Evolutionary conservation across 2,113 vertebrate species (phyloP).

Genomic region (Lutjanus erythropterus): DNA sequence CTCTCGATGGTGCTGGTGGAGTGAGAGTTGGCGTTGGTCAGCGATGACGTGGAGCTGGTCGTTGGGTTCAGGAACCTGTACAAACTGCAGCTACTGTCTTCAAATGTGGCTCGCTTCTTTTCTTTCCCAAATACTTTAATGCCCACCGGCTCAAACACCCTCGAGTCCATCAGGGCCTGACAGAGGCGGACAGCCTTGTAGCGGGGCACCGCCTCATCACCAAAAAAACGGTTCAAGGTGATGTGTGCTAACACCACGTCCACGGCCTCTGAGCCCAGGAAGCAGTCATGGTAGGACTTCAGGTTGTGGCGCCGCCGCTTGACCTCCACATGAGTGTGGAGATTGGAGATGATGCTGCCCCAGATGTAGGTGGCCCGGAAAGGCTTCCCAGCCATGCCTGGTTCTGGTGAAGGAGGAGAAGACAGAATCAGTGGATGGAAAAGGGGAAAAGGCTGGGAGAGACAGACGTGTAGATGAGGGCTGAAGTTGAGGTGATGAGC

Average conservation of each 20-base stretch:
- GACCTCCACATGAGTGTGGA: constrained; percentile 92
- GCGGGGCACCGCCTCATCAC: constrained; percentile 92
- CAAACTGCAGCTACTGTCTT: constrained; percentile 94
- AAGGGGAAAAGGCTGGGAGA: not conserved
- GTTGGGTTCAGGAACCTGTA: constrained; percentile 89
- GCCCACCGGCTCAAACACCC: constrained; percentile 94
- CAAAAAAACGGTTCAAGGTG: constrained; percentile 93
- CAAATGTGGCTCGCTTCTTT: constrained; percentile 89
- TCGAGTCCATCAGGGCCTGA: constrained; percentile 95
- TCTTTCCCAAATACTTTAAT: constrained; percentile 93
- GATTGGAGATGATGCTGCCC: constrained; percentile 94
- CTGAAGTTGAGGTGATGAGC: not conserved
- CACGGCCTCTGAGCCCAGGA: constrained; percentile 95
- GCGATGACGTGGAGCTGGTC: constrained; percentile 2
- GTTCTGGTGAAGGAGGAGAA: constrained; percentile 75
- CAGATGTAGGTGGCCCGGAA: constrained; percentile 96
- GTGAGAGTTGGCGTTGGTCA: constrained; percentile 61
- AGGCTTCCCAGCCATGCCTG: constrained; percentile 91
- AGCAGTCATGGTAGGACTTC: constrained; percentile 93
- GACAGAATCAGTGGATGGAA: constrained; percentile 11
- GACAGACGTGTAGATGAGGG: not conserved
- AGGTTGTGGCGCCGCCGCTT: constrained; percentile 94
- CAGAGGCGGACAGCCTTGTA: constrained; percentile 94
- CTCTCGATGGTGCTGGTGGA: constrained; percentile 78
- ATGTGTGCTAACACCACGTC: constrained; percentile 94